Conservation (phyloP, 2,113 vertebrate species). For the Hepsetus odoe region DNA sequence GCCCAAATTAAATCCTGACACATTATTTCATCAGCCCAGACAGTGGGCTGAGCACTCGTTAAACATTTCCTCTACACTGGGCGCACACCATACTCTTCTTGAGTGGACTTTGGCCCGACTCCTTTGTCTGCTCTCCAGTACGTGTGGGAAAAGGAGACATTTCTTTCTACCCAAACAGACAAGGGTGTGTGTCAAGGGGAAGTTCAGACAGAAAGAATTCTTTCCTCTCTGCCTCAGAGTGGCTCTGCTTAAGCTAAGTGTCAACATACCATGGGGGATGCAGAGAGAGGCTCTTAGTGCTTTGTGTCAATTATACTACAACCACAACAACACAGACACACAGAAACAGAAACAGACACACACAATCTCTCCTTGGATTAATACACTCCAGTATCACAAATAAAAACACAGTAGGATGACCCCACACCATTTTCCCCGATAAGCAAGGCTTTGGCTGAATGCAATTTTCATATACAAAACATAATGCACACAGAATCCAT, state of each 20-base stretch:
- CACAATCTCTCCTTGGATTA: slow-evolving; percentile 4
- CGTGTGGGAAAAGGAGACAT: slow-evolving; percentile 31
- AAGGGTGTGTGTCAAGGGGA: slow-evolving; percentile 61
- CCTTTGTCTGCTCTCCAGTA: no score
- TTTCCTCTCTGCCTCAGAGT: slow-evolving; percentile 59
- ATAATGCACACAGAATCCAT: background rate
- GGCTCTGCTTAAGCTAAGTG: slow-evolving; percentile 4
- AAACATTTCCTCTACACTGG: no score
- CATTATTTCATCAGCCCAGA: no score
- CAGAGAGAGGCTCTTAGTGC: background rate
- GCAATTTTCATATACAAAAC: background rate
- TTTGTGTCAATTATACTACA: slow-evolving; percentile 21
- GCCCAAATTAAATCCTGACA: background rate
- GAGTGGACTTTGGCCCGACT: no score
- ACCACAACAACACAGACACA: background rate
- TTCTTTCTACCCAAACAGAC: slow-evolving; percentile 58
- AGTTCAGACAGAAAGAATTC: slow-evolving; percentile 63
- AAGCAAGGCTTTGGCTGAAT: background rate
- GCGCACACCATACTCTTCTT: no score
- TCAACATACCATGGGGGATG: background rate
- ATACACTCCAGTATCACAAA: background rate
- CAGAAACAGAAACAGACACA: background rate
- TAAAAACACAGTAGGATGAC: background rate
- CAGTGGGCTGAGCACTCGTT: no score
- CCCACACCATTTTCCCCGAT: no score